phyloP scores from a whole-genome alignment of 2,113 vertebrate species.

The Trichomycterus rosablanca region DNA sequence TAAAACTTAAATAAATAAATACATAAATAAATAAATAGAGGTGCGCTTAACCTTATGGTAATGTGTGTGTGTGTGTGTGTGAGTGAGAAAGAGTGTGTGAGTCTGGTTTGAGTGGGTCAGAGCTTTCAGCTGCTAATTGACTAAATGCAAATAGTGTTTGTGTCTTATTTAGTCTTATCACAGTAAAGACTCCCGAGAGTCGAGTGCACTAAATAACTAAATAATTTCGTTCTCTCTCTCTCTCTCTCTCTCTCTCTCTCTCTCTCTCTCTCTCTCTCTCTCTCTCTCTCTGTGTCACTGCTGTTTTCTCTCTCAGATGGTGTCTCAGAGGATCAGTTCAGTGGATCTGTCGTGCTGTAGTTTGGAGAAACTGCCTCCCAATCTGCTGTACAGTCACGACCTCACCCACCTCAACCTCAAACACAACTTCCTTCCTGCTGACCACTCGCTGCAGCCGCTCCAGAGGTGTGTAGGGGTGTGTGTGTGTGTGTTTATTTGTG shows the following conservation, averaged over 20 bases:
- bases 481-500: not conserved
- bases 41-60: too few relatives aligned
- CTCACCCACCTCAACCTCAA: slow-evolving; percentile 98
- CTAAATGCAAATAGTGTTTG: not conserved
- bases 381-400: slow-evolving; percentile 97
- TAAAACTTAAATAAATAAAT: too few relatives aligned
- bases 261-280: slow-evolving; percentile 16
- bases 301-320: slow-evolving; percentile 79
- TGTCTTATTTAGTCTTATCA: not conserved
- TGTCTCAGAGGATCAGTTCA: slow-evolving; percentile 94
- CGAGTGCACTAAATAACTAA: slow-evolving; percentile 37
- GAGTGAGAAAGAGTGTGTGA: too few relatives aligned
- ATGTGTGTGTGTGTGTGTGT: too few relatives aligned
- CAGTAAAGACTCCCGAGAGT: slow-evolving; percentile 31
- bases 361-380: slow-evolving; percentile 88
- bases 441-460: slow-evolving; percentile 78
- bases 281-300: slow-evolving; percentile 4
- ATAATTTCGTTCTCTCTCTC: too few relatives aligned
- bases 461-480: slow-evolving; percentile 68
- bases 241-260: too few relatives aligned
- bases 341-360: slow-evolving; percentile 97
- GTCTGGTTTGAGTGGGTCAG: not conserved
- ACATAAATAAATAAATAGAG: too few relatives aligned
- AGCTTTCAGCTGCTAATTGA: not conserved
- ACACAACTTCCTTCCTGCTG: slow-evolving; percentile 87